phyloP scores from a whole-genome alignment of 2,888 invertebrate genomes.

The Calameuta pallipes region DNA sequence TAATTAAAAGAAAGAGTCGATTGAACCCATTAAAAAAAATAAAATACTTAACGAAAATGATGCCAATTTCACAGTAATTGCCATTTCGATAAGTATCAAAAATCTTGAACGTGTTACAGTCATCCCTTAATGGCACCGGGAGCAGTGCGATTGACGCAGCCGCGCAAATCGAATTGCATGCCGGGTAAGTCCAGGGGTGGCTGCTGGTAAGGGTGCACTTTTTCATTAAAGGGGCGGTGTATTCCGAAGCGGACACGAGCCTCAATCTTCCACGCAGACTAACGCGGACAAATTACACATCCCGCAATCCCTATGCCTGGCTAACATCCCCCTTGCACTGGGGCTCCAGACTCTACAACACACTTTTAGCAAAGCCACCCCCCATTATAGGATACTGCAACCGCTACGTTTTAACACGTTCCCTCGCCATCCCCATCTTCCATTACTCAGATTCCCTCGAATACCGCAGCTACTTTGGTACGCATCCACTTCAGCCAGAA shows the following conservation, averaged over 20 bases:
- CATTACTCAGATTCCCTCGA: not conserved
- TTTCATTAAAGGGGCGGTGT: slow-evolving; percentile 5
- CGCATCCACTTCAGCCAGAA: not conserved
- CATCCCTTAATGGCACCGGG: not conserved
- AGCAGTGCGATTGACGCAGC: not conserved
- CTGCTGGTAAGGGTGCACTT: not conserved
- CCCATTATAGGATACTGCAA: slow-evolving; percentile 29
- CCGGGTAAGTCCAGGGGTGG: not conserved
- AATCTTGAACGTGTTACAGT: not conserved
- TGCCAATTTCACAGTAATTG: not conserved
- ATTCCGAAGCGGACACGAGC: slow-evolving; percentile 19
- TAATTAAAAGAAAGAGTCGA: not conserved
- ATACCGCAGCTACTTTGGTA: not conserved
- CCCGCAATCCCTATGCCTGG: slow-evolving; percentile 23
- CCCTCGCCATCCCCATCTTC: slow-evolving; percentile 14
- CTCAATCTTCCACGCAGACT: slow-evolving; percentile 45
- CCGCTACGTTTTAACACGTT: slow-evolving; percentile 24
- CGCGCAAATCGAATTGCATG: not conserved
- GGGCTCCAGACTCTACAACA: slow-evolving; percentile 38
- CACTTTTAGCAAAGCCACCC: slow-evolving; percentile 37
- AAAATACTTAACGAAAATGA: not conserved
- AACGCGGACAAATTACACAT: slow-evolving; percentile 54
- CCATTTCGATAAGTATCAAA: not conserved
- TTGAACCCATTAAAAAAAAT: not conserved
- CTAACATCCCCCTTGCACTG: slow-evolving; percentile 14